Base-by-base conservation (phyloP, 1,140 invertebrate genomes). In the Liolophura sinensis region DNA sequence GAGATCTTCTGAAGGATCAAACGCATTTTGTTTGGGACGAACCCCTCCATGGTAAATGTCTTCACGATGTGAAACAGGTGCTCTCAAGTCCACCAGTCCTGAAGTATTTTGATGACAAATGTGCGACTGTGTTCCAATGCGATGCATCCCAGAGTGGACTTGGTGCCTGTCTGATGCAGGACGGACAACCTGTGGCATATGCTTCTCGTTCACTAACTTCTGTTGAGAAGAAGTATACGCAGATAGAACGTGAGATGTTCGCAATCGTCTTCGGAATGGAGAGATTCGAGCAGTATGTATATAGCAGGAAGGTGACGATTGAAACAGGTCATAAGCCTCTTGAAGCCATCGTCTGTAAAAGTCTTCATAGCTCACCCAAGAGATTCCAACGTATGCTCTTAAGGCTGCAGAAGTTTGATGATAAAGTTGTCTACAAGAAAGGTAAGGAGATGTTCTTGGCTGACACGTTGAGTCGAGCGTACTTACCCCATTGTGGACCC, bases 391-490 rank as follows among this genome's bases (percentile, higher is more conserved):
- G n/a, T n/a, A n/a, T n/a, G n/a, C n/a, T n/a, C n/a, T n/a, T n/a
- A n/a, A 72, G 72, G 58, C 49, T 87, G 27, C 77, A 79, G 54
- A 31, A 69, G 64, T 86, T 83, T 76, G 75, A 85, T 67, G 73
- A 86, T 22, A 68, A 75, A 48, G 67, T 88, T 0, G 47, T 56
- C 20, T 87, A 84, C 61, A 64, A 71, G 12, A 25, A 77, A 47
- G 71, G 67, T 0, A 75, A 78, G 76, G 83, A 50, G 84, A 87
- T 71, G 78, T 78, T 11, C 74, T 85, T 64, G 82, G 83, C 55
- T 70, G 85, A 72, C 72, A 59, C 61, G 54, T 55, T 69, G 55
- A 80, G 76, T 16, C 40, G 69, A 40, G 57, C 65, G 51, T 67
- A 60, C 48, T 20, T 64, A 25, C 48, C 25, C n/a, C 12, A 57